Base-by-base conservation (phyloP, 2,888 invertebrate species). In the Mesodorylaimus sp. region DNA sequence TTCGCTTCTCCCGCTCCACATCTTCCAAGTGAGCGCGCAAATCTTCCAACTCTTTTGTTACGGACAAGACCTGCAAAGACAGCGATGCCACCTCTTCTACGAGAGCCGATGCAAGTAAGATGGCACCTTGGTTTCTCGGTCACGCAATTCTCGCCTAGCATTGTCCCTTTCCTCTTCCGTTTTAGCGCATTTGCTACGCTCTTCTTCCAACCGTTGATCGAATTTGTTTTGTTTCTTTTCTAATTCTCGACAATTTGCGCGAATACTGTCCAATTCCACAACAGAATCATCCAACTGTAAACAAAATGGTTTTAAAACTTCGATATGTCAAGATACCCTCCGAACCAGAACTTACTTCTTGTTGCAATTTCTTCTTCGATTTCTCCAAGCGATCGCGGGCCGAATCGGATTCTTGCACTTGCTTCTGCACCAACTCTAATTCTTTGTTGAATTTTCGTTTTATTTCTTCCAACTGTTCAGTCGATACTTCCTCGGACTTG, bases 221-320 rank as follows among this genome's bases (percentile, higher is more conserved):
- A 97, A 97, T 72, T 88, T 95, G 74, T 91, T 83, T 68, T 95
- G 93, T 64, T 86, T 88, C 77, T 97, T 97, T 69, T 97, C 97
- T 52, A 93, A 71, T 62, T 91, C 89, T 52, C 81, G 71, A 24
- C 69, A 68, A 69, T 88, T 87, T 32, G 82, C 79, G 49, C 89
- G 77, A 67, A 91, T 87, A 45, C 82, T 79, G 68, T 95, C 95
- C 59, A 95, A 71, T 58, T 95, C 95, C 55, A 93, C 86, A 59
- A 81, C 87, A 27, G 85, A 78, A 68, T 97, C 97, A 64, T 97
- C 97, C 52, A 97, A 69, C 70, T 70, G 48, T 16, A 55, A 23
- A 25, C 16, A 41, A 19, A 23, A 16, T 36, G 36, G 19, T 16
- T 36, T 36, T 16, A 36, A 36, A 13, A 36, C 13, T 19, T 36